A percentile compares a stretch with the other conserved stretches of the same genome.
phyloP scores from a whole-genome alignment of 2,888 invertebrate genomes.

The Sminthurides aquaticus region DNA sequence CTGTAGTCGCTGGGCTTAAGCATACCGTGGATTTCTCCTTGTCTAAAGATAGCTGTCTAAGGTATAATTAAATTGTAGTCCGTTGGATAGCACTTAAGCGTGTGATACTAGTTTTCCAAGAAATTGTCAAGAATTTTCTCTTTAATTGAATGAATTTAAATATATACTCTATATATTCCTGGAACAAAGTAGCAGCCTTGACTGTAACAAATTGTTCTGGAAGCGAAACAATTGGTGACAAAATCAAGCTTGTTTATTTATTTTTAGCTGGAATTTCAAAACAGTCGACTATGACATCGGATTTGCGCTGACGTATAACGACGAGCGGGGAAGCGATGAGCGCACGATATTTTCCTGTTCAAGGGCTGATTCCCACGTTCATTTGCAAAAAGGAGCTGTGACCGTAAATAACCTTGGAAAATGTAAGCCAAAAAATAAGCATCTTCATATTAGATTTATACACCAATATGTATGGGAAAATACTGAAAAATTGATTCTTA shows the following conservation, averaged over 20 bases:
- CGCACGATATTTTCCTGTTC: neutral
- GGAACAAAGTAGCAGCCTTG: no score
- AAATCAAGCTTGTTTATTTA: no score
- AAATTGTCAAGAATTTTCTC: neutral
- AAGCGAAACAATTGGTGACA: no score
- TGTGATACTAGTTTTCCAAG: neutral
- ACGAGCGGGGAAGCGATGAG: neutral
- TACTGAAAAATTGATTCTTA: no score
- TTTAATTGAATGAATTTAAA: no score
- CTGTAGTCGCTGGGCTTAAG: constrained; percentile 18
- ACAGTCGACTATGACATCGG: constrained; percentile 23
- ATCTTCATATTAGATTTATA: no score
- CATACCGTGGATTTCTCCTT: neutral
- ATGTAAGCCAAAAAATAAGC: constrained; percentile 15
- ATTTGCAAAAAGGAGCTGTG: constrained; percentile 4
- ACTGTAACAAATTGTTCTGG: no score
- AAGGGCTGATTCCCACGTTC: constrained; percentile 7
- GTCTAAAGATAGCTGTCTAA: constrained; percentile 1
- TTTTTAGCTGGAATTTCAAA: constrained; percentile 22
- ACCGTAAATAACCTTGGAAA: neutral
- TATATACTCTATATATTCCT: no score
- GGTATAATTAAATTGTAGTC: no score
- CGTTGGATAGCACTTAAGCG: neutral
- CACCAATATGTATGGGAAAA: no score
- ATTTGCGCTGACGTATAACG: constrained; percentile 5